Percentiles rank a stretch among this genome's conserved stretches.
Conservation (phyloP, 1,140 invertebrate species). For the Leptoteleia sp. region DNA sequence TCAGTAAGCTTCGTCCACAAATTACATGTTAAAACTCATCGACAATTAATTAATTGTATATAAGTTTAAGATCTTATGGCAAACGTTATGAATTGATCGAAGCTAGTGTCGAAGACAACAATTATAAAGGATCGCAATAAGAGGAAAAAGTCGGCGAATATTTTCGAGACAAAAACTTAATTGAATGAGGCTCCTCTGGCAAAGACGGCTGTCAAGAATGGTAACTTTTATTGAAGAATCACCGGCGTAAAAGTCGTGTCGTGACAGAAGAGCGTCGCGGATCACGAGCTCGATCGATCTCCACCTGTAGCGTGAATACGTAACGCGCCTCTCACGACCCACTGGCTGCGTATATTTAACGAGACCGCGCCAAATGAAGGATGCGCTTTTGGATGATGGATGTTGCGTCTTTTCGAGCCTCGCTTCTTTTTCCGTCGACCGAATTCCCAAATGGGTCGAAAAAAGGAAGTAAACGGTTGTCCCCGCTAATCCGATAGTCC, state of each 20-base stretch:
- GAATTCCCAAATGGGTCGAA: slow-evolving; percentile 48
- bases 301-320: slow-evolving; percentile 61
- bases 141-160: slow-evolving; percentile 11
- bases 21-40: no score
- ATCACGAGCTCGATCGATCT: slow-evolving; percentile 54
- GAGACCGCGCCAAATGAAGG: slow-evolving; percentile 69
- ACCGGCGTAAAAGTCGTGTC: slow-evolving; percentile 37
- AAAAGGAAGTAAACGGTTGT: slow-evolving; percentile 34
- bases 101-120: no score
- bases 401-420: slow-evolving; percentile 47
- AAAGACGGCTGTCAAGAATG: slow-evolving; percentile 53
- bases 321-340: slow-evolving; percentile 52
- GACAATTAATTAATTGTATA: no score
- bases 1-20: no score
- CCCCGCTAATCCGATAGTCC: slow-evolving; percentile 45
- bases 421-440: slow-evolving; percentile 48
- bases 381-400: slow-evolving; percentile 71
- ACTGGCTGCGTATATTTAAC: slow-evolving; percentile 44
- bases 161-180: slow-evolving; percentile 42
- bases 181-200: slow-evolving; percentile 22
- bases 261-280: slow-evolving; percentile 36
- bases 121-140: no score
- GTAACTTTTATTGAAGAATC: slow-evolving; percentile 62
- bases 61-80: no score
- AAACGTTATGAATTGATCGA: no score